Percentiles rank a stretch among this genome's conserved stretches.
phyloP scores from a whole-genome alignment of 2,797 vertebrate species.

The Mormyrops boulengeri region DNA sequence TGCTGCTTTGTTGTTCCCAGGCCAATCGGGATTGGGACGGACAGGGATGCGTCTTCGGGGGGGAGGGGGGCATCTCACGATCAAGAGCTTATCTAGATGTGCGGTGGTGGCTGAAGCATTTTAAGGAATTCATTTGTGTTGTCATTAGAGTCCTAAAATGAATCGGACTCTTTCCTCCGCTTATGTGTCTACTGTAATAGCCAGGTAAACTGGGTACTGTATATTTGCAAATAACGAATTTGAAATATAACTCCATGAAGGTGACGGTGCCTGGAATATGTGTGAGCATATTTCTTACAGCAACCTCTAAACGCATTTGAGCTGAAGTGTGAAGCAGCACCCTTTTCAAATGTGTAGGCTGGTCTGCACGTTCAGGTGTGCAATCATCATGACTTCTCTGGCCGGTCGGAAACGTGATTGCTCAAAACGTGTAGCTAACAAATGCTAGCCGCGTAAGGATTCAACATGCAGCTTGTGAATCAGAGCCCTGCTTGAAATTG shows the following conservation, averaged over 20 bases:
- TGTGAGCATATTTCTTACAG: neutral
- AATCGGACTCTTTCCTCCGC: no score
- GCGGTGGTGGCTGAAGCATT: neutral
- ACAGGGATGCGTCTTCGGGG: neutral
- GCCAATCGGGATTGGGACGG: neutral
- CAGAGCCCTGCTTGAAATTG: neutral
- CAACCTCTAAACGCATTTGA: neutral
- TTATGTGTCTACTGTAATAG: neutral
- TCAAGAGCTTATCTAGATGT: neutral
- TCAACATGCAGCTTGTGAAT: neutral
- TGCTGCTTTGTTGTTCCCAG: neutral
- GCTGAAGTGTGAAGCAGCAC: neutral
- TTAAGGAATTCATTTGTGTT: neutral
- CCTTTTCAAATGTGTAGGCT: neutral
- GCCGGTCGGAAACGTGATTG: neutral
- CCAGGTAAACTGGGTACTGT: neutral
- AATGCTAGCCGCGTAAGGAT: neutral
- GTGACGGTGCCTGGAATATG: neutral
- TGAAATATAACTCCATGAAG: neutral
- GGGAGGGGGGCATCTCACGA: neutral
- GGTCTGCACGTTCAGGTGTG: neutral
- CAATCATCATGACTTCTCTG: neutral
- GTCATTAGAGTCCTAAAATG: neutral
- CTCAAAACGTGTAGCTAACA: neutral
- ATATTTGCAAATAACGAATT: neutral